These are phyloP conservation scores for Propithecus deckenii DNA, from an alignment of 2,797 vertebrate species.

Conservation along the genomic window DNA sequence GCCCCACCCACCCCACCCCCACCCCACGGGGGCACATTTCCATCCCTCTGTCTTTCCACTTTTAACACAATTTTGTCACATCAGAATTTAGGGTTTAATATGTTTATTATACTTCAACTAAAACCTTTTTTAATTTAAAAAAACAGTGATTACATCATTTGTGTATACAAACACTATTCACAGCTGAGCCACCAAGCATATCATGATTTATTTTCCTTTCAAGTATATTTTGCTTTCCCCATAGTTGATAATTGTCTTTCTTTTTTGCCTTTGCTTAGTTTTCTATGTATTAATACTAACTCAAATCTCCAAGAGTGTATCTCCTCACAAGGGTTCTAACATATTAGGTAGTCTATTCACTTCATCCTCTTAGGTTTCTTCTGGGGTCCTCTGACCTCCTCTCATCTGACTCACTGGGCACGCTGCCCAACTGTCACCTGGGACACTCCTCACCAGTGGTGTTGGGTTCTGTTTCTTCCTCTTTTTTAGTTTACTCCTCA, in stretches of 20 bases:
- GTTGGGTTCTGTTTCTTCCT: not conserved
- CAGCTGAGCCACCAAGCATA: not conserved
- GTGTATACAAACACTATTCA: not conserved
- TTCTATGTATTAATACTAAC: not conserved
- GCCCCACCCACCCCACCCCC: not conserved
- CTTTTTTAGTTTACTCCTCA: not conserved
- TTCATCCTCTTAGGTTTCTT: not conserved
- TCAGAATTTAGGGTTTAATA: not conserved
- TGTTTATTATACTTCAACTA: not conserved
- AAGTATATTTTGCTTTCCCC: not conserved
- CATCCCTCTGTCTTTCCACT: not conserved
- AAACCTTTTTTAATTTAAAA: not conserved
- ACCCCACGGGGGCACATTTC: not conserved
- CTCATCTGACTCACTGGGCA: too few species aligned
- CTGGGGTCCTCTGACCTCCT: not conserved
- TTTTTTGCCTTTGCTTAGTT: not conserved
- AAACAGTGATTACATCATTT: not conserved
- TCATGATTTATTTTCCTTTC: not conserved
- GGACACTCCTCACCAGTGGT: not conserved
- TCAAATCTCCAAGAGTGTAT: not conserved
- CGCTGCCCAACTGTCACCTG: accelerated
- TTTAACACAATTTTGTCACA: not conserved
- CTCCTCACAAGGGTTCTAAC: not conserved
- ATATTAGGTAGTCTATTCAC: not conserved
- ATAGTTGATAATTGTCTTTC: not conserved